Base-by-base conservation (phyloP, 2,888 invertebrate genomes). In the Agriopis marginaria region DNA sequence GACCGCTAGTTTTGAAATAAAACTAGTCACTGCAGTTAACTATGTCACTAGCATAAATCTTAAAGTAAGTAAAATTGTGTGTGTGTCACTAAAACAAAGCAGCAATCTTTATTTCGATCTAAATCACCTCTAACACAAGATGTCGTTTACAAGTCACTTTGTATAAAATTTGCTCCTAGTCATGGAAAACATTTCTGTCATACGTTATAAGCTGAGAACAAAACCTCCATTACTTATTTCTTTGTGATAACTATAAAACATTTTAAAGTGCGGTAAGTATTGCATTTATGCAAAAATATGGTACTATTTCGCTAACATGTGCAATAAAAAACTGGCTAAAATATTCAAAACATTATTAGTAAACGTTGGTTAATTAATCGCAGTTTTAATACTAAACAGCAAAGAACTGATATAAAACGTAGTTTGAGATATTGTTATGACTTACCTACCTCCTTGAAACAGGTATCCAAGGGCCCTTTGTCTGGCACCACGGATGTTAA, bases 61-160 rank as follows among this genome's bases (percentile, higher is more conserved):
- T 12, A 32, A 39, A 63, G 50, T 51, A 59, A 47, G 44, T 59
- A 63, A n/a, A 63, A 63, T 11, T 7, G 58, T 32, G n/a, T n/a
- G n/a, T 39, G 11, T 12, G 72, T 75, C 75, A 72, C 67, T 68
- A 77, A 76, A 79, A 71, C 74, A 71, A 73, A 66, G 10, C 59
- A 8, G 14, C 66, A 75, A 84, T 85, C 84, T 83, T 83, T 80
- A 84, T 84, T 79, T 75, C 64, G 66, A 85, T 85, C 83, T 83
- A 78, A 80, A 84, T 80, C 49, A 61, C 73, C 56, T 68, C 69
- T 75, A 71, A 77, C 67, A 54, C 11, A 76, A 75, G 72, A 75
- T 75, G 80, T 76, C 71, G 71, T 76, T 75, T 65, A 76, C 75
- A 72, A 69, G 79, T 32, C 32, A 76, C 50, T 73, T 79, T 80